These are phyloP conservation scores for Halcyon chelicuti DNA, from an alignment of 2,797 vertebrate genomes.

Conservation along the genomic window DNA sequence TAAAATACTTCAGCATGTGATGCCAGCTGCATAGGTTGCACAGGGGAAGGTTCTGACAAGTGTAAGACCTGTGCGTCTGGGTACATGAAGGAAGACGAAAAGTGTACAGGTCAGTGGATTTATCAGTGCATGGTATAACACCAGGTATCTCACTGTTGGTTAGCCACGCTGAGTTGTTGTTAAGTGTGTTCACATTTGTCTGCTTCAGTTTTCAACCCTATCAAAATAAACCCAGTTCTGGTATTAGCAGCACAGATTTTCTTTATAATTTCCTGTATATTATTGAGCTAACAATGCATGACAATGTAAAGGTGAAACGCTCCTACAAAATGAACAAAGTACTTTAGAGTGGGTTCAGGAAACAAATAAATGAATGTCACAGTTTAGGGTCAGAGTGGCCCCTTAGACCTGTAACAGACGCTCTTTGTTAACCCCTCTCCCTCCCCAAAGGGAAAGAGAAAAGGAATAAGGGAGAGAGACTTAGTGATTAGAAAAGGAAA, in stretches of 20 bases:
- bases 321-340: not conserved
- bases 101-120: conserved; percentile 84
- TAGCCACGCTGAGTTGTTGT: not conserved
- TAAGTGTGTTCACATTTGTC: fast-evolving
- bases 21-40: conserved; percentile 86
- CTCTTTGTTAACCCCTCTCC: too few species aligned
- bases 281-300: not conserved
- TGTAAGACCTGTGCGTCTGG: conserved; percentile 86
- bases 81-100: conserved; percentile 80
- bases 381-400: too few species aligned
- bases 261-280: not conserved
- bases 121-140: not conserved
- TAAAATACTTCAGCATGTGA: conserved; percentile 84
- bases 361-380: not conserved
- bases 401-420: too few species aligned
- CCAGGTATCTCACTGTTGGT: not conserved
- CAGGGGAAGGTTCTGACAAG: conserved; percentile 82
- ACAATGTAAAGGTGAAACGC: not conserved
- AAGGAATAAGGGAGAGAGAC: too few species aligned
- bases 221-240: not conserved
- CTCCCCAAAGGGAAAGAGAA: too few species aligned
- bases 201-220: not conserved
- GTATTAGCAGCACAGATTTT: not conserved
- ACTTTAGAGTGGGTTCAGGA: not conserved
- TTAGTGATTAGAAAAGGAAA: too few species aligned